Conservation (phyloP, 2,113 vertebrate species). For the Thamnophis sirtalis region DNA sequence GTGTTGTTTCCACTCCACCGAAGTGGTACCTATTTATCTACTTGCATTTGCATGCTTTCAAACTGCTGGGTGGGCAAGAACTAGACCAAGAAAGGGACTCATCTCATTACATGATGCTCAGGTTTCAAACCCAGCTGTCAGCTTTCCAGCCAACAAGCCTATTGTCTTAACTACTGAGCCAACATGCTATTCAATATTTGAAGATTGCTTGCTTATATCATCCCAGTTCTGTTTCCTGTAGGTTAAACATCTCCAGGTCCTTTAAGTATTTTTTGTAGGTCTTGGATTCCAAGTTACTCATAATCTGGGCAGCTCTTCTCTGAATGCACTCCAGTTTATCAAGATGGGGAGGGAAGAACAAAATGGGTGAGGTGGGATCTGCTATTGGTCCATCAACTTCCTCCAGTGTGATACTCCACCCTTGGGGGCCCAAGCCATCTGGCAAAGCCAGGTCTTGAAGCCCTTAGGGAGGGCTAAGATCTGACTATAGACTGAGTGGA, state of each 20-base stretch:
- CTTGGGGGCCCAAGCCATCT: neutral
- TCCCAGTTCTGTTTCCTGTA: neutral
- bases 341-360: neutral
- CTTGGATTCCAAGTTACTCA: neutral
- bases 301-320: neutral
- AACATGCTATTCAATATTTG: neutral
- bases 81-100: no score
- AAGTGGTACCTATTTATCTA: neutral
- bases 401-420: neutral
- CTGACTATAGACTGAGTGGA: neutral
- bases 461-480: neutral
- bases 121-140: no score
- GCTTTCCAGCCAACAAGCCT: neutral
- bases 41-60: neutral
- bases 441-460: neutral
- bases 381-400: neutral
- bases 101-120: no score
- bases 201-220: neutral
- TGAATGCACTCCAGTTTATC: neutral
- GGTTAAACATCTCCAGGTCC: neutral
- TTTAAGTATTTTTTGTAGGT: neutral
- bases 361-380: neutral
- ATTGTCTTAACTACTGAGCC: neutral
- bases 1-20: neutral
- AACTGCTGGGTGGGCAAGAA: no score